These are phyloP conservation scores for Antheraea assamensis DNA, from an alignment of 2,888 invertebrate species.

Conservation along the genomic window DNA sequence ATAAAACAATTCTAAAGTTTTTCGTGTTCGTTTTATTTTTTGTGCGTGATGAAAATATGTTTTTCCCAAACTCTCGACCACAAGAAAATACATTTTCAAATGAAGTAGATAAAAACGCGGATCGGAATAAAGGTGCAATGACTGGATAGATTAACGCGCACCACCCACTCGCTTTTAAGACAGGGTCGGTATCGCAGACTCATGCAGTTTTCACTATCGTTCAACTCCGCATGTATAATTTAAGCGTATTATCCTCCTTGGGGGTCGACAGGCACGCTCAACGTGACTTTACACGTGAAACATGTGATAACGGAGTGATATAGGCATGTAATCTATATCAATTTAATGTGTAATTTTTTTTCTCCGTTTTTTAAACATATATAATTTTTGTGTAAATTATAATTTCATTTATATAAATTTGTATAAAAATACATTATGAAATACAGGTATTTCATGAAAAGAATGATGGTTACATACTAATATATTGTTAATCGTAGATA, in stretches of 20 bases:
- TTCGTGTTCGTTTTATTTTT: background rate
- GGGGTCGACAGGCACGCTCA: conserved; percentile 7
- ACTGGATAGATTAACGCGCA: conserved; percentile 23
- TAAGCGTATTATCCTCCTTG: conserved; percentile 9
- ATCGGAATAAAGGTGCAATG: conserved; percentile 25
- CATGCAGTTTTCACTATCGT: conserved; percentile 28
- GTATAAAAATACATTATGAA: background rate
- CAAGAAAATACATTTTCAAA: conserved; percentile 38
- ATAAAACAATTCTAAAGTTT: background rate
- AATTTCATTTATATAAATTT: background rate
- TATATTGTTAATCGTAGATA: no score
- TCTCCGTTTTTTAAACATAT: background rate
- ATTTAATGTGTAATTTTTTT: background rate
- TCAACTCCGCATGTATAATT: conserved; percentile 21
- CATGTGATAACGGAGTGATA: background rate
- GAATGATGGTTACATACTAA: no score
- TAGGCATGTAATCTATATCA: background rate
- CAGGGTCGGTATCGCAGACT: conserved; percentile 28
- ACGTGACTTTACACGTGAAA: background rate
- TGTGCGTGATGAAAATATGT: conserved; percentile 16
- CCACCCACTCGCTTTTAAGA: conserved; percentile 23
- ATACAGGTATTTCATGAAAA: no score
- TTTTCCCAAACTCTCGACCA: conserved; percentile 29
- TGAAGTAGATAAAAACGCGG: conserved; percentile 33
- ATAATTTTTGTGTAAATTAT: background rate